Evolutionary conservation across 1,140 invertebrate genomes (phyloP), one percentile per base, ranked within the genome.

Genomic region (Liolophura sinensis): DNA sequence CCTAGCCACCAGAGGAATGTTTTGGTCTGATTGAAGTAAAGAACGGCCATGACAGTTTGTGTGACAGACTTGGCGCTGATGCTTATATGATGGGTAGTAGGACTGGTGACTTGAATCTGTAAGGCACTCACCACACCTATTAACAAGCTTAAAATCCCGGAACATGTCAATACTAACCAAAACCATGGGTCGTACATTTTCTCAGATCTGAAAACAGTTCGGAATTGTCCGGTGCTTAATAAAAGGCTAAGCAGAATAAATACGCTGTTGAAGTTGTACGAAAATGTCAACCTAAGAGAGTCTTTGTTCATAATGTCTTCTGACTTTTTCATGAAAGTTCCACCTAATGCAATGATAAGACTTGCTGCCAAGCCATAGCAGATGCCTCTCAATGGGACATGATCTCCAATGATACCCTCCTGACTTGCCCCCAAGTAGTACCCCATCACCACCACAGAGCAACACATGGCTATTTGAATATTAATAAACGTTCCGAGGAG

Each of bases 21-120:
- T 57, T 83, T 82, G 1, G 62, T 59, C 60, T 83, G 80, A 3
- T 74, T 64, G 65, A 74, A 78, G 57, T 73, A 76, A 11, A 81
- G 25, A 15, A 84, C 78, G 14, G 83, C 83, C 22, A 84, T 67
- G 27, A 83, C 55, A 14, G 82, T 84, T 74, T 83, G 82, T n/a
- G 75, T 52, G 7, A 85, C 74, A 1, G 83, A 81, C 58, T 84
- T 84, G 16, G 81, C 73, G 64, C 82, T 85, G 60, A 82, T 82
- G 64, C 82, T 84, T 46, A 85, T 77, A 59, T 85, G 81, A 68
- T 85, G 83, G 1, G 81, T 81, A 5, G 82, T 75, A 0, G 83
- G 82, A 1, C 82, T 83, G 0, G 83, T 85, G 31, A 80, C 71
- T 48, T 82, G 73, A 46, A 85, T 83, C 66, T 83, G 81, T 24